Conservation (phyloP, 2,113 vertebrate genomes). For the Arvicanthis niloticus region DNA sequence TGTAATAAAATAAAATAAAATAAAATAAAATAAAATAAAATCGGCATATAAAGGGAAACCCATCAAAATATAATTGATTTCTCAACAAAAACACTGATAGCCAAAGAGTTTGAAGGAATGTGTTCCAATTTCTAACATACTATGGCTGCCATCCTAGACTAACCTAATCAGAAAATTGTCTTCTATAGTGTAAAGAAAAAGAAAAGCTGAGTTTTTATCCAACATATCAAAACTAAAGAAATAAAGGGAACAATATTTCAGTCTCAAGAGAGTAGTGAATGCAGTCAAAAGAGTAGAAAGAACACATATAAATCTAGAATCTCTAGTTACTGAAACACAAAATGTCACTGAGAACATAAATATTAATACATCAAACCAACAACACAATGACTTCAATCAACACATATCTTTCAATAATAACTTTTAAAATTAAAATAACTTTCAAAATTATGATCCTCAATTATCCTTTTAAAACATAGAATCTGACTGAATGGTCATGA, state of each 20-base stretch:
- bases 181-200: background rate
- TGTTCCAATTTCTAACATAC: background rate
- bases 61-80: background rate
- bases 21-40: background rate
- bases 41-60: background rate
- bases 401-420: background rate
- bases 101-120: background rate
- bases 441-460: background rate
- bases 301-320: background rate
- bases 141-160: background rate
- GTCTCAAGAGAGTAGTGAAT: background rate
- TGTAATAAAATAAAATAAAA: no score
- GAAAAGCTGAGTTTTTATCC: background rate
- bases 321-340: background rate
- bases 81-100: background rate
- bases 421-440: background rate
- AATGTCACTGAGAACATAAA: background rate
- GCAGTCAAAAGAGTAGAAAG: background rate
- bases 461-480: background rate
- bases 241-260: background rate
- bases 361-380: background rate
- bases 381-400: background rate
- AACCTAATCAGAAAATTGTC: background rate
- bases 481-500: background rate
- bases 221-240: background rate